Conservation (phyloP, 2,113 vertebrate genomes). For the Atherinomorus stipes region DNA sequence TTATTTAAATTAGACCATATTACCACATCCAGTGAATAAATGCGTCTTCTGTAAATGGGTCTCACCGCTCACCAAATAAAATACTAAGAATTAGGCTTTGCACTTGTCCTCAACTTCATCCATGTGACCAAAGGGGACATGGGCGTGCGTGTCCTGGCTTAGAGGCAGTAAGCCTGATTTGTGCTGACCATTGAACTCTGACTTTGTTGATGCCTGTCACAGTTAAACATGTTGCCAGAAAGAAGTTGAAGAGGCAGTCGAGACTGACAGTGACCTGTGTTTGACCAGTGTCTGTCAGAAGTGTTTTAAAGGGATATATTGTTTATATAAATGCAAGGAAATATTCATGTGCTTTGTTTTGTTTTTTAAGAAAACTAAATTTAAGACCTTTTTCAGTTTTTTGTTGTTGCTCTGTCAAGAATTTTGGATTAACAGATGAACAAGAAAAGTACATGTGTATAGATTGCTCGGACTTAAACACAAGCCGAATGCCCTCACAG, state of each 20-base stretch:
- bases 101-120: slow-evolving; percentile 58
- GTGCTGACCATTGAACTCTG: slow-evolving; percentile 70
- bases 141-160: slow-evolving; percentile 61
- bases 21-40: not conserved
- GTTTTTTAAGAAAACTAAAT: too few relatives aligned
- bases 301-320: not conserved
- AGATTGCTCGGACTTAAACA: not conserved
- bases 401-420: not conserved
- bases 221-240: slow-evolving; percentile 44
- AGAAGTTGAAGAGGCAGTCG: not conserved
- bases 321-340: slow-evolving; percentile 13
- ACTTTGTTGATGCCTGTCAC: slow-evolving; percentile 58
- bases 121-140: slow-evolving; percentile 59
- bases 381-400: too few relatives aligned
- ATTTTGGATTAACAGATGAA: not conserved
- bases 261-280: slow-evolving; percentile 18
- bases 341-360: too few relatives aligned
- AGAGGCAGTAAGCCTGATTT: slow-evolving; percentile 75
- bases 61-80: slow-evolving; percentile 24
- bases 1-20: too few relatives aligned
- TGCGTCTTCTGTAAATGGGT: not conserved
- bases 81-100: slow-evolving; percentile 50
- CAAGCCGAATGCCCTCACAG: not conserved
- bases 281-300: slow-evolving; percentile 23
- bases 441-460: not conserved